A percentile compares a stretch with the other conserved stretches of the same genome.
Conservation (phyloP, 2,113 vertebrate genomes). For the Lophochroa leadbeateri region DNA sequence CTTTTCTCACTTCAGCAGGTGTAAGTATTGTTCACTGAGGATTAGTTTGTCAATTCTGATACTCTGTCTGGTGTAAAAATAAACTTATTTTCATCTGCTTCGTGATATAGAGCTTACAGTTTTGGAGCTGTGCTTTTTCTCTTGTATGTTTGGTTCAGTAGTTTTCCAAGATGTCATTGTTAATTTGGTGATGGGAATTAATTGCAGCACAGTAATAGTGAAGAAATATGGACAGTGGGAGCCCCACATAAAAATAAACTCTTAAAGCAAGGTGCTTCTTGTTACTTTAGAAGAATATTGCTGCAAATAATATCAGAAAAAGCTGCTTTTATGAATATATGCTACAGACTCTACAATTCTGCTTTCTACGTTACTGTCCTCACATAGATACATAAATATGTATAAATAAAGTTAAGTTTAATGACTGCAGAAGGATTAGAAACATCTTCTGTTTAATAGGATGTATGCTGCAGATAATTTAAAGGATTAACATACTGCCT, state of each 20-base stretch:
- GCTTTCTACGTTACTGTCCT: neutral
- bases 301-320: neutral
- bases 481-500: neutral
- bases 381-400: neutral
- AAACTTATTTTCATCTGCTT: neutral
- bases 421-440: neutral
- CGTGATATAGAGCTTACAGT: neutral
- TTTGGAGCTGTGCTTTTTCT: neutral
- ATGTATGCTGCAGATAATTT: neutral
- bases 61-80: neutral
- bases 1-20: neutral
- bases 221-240: constrained; percentile 5
- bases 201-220: neutral
- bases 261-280: neutral
- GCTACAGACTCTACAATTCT: neutral
- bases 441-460: neutral
- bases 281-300: neutral
- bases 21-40: neutral
- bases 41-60: neutral
- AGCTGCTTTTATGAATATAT: neutral
- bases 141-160: constrained; percentile 1
- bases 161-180: neutral
- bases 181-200: constrained; percentile 4
- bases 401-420: neutral
- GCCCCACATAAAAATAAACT: neutral